phyloP scores from a whole-genome alignment of 2,113 vertebrate species.

The Proterorhinus semilunaris region DNA sequence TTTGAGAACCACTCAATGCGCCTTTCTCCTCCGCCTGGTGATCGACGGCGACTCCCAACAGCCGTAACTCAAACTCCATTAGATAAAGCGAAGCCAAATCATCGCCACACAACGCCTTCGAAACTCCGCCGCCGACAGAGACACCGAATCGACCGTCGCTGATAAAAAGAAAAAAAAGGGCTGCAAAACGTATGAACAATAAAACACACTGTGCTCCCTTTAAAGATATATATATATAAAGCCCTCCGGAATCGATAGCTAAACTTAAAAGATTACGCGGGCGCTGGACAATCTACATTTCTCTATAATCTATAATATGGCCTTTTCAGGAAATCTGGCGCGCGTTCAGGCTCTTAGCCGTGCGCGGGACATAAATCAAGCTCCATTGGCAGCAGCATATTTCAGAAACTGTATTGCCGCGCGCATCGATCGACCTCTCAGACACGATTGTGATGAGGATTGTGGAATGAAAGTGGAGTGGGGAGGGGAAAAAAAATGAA shows the following conservation, averaged over 20 bases:
- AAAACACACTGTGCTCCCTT: slow-evolving; percentile 4
- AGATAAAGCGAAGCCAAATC: background rate
- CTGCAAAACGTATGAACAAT: background rate
- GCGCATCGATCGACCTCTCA: slow-evolving; percentile 46
- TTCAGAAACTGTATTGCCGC: slow-evolving; percentile 43
- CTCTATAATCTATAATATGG: background rate
- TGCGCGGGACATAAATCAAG: slow-evolving; percentile 48
- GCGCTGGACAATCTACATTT: slow-evolving; percentile 9
- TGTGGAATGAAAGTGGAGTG: slow-evolving; percentile 22
- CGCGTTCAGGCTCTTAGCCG: background rate
- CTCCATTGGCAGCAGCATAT: slow-evolving; percentile 46
- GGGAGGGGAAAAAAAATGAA: slow-evolving; percentile 29
- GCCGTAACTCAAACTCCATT: background rate
- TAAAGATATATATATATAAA: background rate
- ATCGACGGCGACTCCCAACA: background rate
- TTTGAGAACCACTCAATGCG: background rate
- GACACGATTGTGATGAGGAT: slow-evolving; percentile 54
- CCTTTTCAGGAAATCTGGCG: slow-evolving; percentile 27
- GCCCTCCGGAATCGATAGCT: background rate
- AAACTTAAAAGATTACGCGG: background rate
- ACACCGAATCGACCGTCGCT: background rate
- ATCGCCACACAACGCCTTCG: background rate
- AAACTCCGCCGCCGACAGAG: background rate
- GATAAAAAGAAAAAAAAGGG: background rate
- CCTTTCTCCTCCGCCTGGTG: background rate